phyloP scores from a whole-genome alignment of 2,797 vertebrate genomes.

The Apogon talboti region DNA sequence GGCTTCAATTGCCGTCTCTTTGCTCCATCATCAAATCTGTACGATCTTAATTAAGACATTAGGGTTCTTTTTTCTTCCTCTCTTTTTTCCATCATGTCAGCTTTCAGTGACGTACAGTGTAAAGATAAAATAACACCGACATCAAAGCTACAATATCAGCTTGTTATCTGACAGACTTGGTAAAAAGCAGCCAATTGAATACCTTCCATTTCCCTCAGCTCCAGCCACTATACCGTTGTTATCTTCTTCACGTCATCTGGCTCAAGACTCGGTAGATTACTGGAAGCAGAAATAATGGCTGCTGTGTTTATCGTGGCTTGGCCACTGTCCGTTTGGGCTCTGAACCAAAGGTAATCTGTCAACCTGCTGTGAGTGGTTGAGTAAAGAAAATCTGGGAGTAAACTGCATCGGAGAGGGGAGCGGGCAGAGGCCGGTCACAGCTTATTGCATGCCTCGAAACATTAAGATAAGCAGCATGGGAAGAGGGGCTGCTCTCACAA shows the following conservation, averaged over 20 bases:
- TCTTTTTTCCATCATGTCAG: slow-evolving; percentile 77
- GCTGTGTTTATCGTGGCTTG: slow-evolving; percentile 77
- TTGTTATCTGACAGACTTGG: slow-evolving; percentile 53
- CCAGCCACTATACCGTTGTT: slow-evolving; percentile 66
- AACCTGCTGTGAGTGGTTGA: slow-evolving; percentile 63
- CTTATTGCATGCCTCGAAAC: slow-evolving; percentile 37
- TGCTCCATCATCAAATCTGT: slow-evolving; percentile 76
- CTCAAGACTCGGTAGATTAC: slow-evolving; percentile 73
- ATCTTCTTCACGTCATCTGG: slow-evolving; percentile 76
- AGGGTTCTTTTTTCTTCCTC: slow-evolving; percentile 59
- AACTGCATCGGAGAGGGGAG: slow-evolving; percentile 50
- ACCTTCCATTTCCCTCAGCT: slow-evolving; percentile 55
- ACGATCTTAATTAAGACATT: slow-evolving; percentile 80
- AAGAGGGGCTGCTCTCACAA: slow-evolving; percentile 32
- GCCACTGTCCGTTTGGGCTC: slow-evolving; percentile 74
- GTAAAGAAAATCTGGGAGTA: slow-evolving; percentile 61
- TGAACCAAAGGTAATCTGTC: slow-evolving; percentile 78
- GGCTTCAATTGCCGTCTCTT: slow-evolving; percentile 72
- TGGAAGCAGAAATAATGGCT: slow-evolving; percentile 79
- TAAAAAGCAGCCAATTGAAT: slow-evolving; percentile 45
- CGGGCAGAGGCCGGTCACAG: slow-evolving; percentile 51
- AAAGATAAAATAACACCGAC: slow-evolving; percentile 58
- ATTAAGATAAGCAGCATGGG: slow-evolving; percentile 55
- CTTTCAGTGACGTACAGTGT: slow-evolving; percentile 63
- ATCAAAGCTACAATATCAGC: slow-evolving; percentile 59